These are phyloP conservation scores for Scomber colias DNA, from an alignment of 2,113 vertebrate species.

Conservation along the genomic window DNA sequence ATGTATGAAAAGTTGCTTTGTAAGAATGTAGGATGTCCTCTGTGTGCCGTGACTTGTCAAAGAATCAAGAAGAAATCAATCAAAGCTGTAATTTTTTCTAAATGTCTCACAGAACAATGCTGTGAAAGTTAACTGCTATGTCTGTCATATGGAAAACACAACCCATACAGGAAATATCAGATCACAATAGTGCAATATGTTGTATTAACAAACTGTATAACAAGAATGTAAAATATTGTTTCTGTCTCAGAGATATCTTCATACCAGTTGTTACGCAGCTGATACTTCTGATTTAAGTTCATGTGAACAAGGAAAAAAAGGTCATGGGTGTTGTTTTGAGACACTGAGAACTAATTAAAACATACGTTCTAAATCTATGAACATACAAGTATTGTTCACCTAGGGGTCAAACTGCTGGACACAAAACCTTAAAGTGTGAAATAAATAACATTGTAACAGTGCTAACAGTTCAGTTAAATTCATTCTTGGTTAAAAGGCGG, in stretches of 20 bases:
- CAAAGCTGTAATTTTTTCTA: background rate
- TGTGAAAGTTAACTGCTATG: background rate
- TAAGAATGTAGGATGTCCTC: background rate
- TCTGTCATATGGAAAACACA: background rate
- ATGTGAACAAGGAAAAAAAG: background rate
- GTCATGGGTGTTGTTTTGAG: background rate
- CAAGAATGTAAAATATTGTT: conserved; percentile 26
- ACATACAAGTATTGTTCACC: too few species aligned
- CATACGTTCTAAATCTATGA: background rate
- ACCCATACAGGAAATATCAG: conserved; percentile 6
- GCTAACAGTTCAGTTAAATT: background rate
- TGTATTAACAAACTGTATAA: conserved; percentile 5
- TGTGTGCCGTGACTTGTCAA: background rate
- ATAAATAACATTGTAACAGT: background rate
- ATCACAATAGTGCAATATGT: conserved; percentile 23
- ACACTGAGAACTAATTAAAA: background rate
- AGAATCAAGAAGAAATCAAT: background rate
- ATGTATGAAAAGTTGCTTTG: too few species aligned
- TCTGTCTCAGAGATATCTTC: conserved; percentile 8
- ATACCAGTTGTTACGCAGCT: background rate
- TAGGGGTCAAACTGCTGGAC: too few species aligned
- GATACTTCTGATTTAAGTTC: background rate
- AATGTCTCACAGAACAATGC: conserved; percentile 18
- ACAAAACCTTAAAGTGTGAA: background rate
- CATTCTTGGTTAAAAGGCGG: background rate